A percentile compares a stretch with the other conserved stretches of the same genome.
phyloP scores from a whole-genome alignment of 2,113 vertebrate genomes.

The Calyptomena viridis region DNA sequence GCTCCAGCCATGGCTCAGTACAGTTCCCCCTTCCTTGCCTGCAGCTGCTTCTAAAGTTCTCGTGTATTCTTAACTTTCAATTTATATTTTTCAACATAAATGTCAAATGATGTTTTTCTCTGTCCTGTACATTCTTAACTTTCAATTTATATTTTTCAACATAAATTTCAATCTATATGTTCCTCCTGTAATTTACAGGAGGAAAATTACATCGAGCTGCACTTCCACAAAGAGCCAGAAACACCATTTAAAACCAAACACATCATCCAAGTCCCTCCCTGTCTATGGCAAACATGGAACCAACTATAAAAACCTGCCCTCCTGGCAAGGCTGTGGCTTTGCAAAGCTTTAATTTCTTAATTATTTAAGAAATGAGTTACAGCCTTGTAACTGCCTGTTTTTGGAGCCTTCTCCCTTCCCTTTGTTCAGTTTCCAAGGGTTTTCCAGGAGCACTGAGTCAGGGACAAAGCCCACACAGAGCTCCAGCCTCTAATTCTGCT shows the following conservation, averaged over 20 bases:
- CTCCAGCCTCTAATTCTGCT: not conserved
- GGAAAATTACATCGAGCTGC: not conserved
- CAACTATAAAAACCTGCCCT: not conserved
- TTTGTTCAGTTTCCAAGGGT: not conserved
- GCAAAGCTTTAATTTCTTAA: not conserved
- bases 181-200: not conserved
- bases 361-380: not conserved
- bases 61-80: not conserved
- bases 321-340: not conserved
- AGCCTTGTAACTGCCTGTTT: not conserved
- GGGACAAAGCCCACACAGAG: not conserved
- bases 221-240: not conserved
- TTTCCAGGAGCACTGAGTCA: not conserved
- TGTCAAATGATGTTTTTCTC: not conserved
- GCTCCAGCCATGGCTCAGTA: not conserved
- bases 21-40: not conserved
- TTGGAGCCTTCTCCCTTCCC: not conserved
- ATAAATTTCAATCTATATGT: not conserved
- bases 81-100: not conserved
- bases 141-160: not conserved
- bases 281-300: not conserved
- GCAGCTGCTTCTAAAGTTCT: not conserved
- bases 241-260: not conserved
- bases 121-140: not conserved
- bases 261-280: not conserved